phyloP scores from a whole-genome alignment of 2,113 vertebrate genomes.

The Neolamprologus sp. region DNA sequence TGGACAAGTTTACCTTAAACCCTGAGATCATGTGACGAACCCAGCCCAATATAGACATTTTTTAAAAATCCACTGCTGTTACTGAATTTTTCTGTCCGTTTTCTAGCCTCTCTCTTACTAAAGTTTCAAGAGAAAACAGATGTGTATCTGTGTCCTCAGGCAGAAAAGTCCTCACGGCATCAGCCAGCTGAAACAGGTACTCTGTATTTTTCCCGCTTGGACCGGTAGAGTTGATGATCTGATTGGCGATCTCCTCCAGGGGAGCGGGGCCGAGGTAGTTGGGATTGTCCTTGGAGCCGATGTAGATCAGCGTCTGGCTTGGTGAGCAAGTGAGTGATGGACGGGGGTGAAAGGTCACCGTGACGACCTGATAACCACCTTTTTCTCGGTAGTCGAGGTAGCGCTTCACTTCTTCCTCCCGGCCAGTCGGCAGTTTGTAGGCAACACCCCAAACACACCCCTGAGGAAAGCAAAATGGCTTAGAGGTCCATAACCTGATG shows the following conservation, averaged over 20 bases:
- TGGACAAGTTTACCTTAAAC: background rate
- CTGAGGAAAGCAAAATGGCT: constrained; percentile 53
- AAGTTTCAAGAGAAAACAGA: constrained; percentile 87
- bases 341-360: constrained; percentile 80
- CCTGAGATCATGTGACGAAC: constrained; percentile 6
- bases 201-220: constrained; percentile 91
- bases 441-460: constrained; percentile 94
- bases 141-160: constrained; percentile 90
- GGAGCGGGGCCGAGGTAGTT: constrained; percentile 95
- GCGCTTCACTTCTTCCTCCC: constrained; percentile 87
- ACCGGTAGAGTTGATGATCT: constrained; percentile 83
- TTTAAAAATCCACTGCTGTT: background rate
- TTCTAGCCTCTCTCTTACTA: constrained; percentile 80
- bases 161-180: constrained; percentile 81
- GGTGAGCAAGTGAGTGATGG: constrained; percentile 13
- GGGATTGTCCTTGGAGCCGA: constrained; percentile 88
- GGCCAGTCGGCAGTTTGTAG: constrained; percentile 86
- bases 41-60: background rate
- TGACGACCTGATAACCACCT: constrained; percentile 85
- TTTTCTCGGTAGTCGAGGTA: constrained; percentile 95
- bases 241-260: constrained; percentile 88
- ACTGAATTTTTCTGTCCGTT: background rate
- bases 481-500: background rate
- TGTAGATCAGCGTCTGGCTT: constrained; percentile 82
- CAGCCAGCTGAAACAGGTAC: constrained; percentile 91